Conservation (phyloP, 2,888 invertebrate species). For the Hypena proboscidalis region DNA sequence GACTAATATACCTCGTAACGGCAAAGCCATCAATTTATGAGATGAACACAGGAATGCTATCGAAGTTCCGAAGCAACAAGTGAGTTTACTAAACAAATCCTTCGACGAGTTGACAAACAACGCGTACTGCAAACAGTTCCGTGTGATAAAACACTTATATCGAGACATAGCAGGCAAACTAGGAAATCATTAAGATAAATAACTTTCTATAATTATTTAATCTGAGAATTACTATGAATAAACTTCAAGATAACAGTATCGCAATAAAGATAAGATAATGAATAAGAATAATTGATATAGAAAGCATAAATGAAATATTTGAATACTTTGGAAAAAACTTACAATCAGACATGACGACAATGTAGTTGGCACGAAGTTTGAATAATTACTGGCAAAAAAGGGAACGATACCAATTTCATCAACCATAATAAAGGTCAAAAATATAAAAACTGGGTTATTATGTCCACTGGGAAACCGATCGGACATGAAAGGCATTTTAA, state of each 20-base stretch:
- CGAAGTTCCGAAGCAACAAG: slow-evolving; percentile 64
- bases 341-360: slow-evolving; percentile 14
- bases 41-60: slow-evolving; percentile 36
- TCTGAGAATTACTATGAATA: too few relatives aligned
- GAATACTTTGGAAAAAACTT: background rate
- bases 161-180: too few relatives aligned
- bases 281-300: background rate
- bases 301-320: background rate
- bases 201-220: too few relatives aligned
- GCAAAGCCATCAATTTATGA: slow-evolving; percentile 48
- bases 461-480: slow-evolving; percentile 28
- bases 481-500: slow-evolving; percentile 23
- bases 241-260: too few relatives aligned
- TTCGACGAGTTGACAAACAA: slow-evolving; percentile 30
- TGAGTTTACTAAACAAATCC: slow-evolving; percentile 54
- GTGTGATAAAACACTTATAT: slow-evolving; percentile 1
- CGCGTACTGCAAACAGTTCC: slow-evolving; percentile 2
- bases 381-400: slow-evolving; percentile 25
- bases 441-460: slow-evolving; percentile 11
- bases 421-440: slow-evolving; percentile 11
- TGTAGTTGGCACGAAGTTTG: slow-evolving; percentile 17
- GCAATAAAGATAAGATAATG: too few relatives aligned
- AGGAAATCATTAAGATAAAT: too few relatives aligned
- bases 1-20: slow-evolving; percentile 53
- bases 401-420: background rate